Evolutionary conservation across 1,140 invertebrate species (phyloP), one percentile per base, ranked within the genome.

Genomic region (Drosophila tsacasi): DNA sequence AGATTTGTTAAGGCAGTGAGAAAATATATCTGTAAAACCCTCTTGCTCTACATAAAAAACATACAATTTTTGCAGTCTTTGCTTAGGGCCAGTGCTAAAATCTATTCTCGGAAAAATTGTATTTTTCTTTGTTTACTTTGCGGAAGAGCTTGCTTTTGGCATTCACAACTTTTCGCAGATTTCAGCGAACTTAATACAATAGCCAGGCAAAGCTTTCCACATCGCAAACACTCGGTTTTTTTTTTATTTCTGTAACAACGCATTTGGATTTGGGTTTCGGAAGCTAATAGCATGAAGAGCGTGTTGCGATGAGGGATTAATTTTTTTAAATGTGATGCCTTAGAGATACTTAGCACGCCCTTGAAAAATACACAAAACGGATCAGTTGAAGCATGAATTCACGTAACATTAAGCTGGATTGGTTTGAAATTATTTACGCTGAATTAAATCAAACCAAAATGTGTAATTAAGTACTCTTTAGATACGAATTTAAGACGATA

Each of bases 71-170:
- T 40, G 23, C 9, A 19, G 21, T 19, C 25, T 9, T 10, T 23
- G 30, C 25, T 9, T 13, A 4, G 19, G 8, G 37, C 10, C 1
- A 10, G 9, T 13, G 62, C 17, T 30, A 65, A 59, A 64, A 32
- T 61, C 35, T 32, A 15, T 32, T 44, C 27, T 61, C 15, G 35
- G 15, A 59, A 63, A 63, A 63, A 42, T 32, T 10, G 15, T 27
- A 61, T 60, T 25, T n/a, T 21, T 42, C 40, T 19, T n/a, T 59
- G 27, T 61, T 60, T 65, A 61, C 23, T 61, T 42, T 65, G 54
- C 15, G 54, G 39, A 19, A 65, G 54, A 65, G 25, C 39, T 62
- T 42, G 37, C 32, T 65, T 60, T 65, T 39, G 50, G 50, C 61
- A 30, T 58, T 37, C 37, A 42, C 40, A 61, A 61, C 13, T 32